Conservation (phyloP, 30 jellyfish, hydroid and myxozoan species). For the Hydractinia echinata region DNA sequence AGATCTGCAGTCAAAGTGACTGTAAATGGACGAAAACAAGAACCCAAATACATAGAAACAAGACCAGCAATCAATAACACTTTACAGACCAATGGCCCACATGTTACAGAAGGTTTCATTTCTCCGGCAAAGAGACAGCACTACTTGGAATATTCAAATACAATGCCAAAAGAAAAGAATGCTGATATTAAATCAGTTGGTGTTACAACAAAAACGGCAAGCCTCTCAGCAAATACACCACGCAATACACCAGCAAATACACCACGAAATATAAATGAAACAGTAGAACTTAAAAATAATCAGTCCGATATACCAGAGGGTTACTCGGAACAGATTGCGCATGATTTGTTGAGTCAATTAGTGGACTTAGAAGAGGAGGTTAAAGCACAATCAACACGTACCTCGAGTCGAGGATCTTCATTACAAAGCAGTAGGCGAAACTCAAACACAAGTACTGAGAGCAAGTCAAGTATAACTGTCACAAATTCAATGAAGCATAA, state of each 20-base stretch:
- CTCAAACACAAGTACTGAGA: constrained; percentile 7
- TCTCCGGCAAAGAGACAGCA: constrained; percentile 23
- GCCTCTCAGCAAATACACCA: background rate
- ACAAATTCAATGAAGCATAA: no score
- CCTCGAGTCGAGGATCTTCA: background rate
- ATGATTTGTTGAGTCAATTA: constrained; percentile 3
- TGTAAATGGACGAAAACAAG: background rate
- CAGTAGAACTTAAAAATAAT: background rate
- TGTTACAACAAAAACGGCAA: background rate
- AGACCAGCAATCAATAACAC: background rate
- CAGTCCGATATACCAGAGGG: background rate
- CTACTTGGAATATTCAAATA: background rate
- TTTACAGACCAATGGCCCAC: background rate
- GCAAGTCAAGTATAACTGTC: background rate
- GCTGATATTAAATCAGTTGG: background rate
- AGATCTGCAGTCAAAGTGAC: background rate
- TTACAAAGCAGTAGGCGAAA: background rate
- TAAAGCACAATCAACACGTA: constrained; percentile 4
- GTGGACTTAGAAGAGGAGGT: constrained; percentile 16
- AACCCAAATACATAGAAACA: background rate
- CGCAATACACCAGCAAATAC: background rate
- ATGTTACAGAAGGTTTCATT: background rate
- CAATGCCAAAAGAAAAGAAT: background rate
- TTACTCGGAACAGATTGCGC: background rate
- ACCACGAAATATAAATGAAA: background rate